These are phyloP conservation scores for Mesitornis unicolor DNA, from an alignment of 2,113 vertebrate species.

Conservation along the genomic window DNA sequence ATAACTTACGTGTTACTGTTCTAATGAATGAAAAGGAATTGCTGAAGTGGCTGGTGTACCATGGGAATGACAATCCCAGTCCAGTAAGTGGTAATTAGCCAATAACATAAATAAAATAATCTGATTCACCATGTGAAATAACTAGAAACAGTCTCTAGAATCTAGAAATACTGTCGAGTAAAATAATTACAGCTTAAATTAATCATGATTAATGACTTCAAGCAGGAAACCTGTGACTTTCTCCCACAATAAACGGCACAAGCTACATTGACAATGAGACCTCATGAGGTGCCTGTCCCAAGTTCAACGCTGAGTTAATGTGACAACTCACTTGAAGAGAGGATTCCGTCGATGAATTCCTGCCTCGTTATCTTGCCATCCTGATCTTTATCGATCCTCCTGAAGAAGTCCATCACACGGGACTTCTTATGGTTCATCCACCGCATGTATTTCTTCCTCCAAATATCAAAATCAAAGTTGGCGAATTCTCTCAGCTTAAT, in stretches of 20 bases:
- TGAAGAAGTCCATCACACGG: conserved; percentile 98
- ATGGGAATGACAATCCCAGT: background rate
- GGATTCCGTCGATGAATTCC: conserved; percentile 98
- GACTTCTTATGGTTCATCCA: conserved; percentile 99
- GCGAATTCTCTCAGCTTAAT: conserved; percentile 93
- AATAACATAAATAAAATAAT: background rate
- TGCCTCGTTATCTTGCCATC: conserved; percentile 97
- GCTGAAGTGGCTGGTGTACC: background rate
- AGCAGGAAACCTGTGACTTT: background rate
- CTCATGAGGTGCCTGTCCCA: background rate
- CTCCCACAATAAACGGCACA: background rate
- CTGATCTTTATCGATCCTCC: conserved; percentile 98
- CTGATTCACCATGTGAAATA: background rate
- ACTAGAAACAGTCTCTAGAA: background rate
- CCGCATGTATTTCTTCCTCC: conserved; percentile 98
- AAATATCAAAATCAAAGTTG: conserved; percentile 98
- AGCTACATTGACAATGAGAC: background rate
- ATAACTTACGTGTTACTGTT: background rate
- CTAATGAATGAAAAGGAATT: background rate
- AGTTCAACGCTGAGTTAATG: background rate
- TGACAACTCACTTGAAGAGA: conserved; percentile 91
- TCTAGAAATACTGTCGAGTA: background rate
- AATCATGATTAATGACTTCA: background rate
- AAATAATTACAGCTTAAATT: background rate
- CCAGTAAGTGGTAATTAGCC: background rate